Base-by-base conservation (phyloP, 2,113 vertebrate species). In the Psilopsiagon aymara region DNA sequence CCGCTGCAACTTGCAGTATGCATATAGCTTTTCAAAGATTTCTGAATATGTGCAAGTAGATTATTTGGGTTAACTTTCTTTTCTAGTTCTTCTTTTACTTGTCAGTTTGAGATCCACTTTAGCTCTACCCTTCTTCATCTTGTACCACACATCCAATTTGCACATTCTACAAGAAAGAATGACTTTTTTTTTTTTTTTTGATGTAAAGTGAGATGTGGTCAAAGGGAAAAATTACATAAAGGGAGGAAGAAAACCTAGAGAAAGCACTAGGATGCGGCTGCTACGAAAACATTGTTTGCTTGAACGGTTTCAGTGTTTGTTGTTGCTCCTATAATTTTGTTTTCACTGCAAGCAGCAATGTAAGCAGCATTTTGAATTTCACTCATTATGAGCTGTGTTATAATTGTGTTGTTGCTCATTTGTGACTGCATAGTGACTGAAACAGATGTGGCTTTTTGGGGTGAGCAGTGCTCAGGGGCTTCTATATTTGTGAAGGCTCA, bases 1-100 rank as follows among this genome's bases (percentile, higher is more conserved):
- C 90, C 92, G 90, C 94, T 94, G 70, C 91, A 95, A 90, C 93
- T 97, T 97, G 92, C 76, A 97, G 47, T 90, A 87, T 82, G 76
- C 81, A 91, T 68, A 70, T 3, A 57, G 55, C 76, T 95, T 81
- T 95, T 95, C 82, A 94, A 95, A 95, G 87, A 88, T 85, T 92
- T 66, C 73, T 60, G 67, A 94, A 52, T 92, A 91, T 4, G 11
- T 70, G 37, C 7, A 3, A 87, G n/a, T 62, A 66, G 62, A 69
- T 91, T 84, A 87, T 96, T 89, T 67, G 77, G 60, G 82, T 92
- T 95, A 96, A 92, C 67, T 92, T 86, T 52, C 64, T 86, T 88
- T 78, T 62, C 49, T 15, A 28, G 20, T 55, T 63, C n/a, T 86
- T 57, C 43, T 94, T 95, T 86, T 57, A 86, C 84, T 94, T 73